phyloP scores from a whole-genome alignment of 2,797 vertebrate species.

The Amblyopsis hoosieri region DNA sequence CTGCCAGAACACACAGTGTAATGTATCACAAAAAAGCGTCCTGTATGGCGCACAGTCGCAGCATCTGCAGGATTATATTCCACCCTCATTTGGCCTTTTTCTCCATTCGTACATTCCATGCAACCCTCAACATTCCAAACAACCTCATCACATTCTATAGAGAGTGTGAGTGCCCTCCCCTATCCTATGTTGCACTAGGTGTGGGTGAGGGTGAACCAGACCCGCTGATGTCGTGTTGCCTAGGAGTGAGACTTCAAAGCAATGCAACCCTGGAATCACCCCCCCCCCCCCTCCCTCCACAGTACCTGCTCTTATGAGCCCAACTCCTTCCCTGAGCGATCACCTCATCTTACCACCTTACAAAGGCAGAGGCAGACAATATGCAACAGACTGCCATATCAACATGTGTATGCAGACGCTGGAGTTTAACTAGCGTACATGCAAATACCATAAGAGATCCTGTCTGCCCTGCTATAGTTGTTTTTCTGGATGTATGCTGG shows the following conservation, averaged over 20 bases:
- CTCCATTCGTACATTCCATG: slow-evolving; percentile 58
- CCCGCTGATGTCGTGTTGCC: slow-evolving; percentile 64
- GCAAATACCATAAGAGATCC: slow-evolving; percentile 47
- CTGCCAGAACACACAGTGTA: no score
- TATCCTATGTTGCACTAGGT: slow-evolving; percentile 56
- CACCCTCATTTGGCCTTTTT: slow-evolving; percentile 19
- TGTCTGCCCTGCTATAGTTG: slow-evolving; percentile 42
- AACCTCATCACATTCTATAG: slow-evolving; percentile 64
- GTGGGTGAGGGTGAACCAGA: slow-evolving; percentile 47
- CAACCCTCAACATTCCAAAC: slow-evolving; percentile 63
- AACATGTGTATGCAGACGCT: slow-evolving; percentile 45
- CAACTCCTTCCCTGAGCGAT: slow-evolving; percentile 13
- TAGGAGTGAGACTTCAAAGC: slow-evolving; percentile 64
- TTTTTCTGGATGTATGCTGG: slow-evolving; percentile 61
- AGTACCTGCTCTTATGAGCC: slow-evolving; percentile 6
- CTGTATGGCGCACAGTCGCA: no score
- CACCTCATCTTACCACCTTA: slow-evolving; percentile 42
- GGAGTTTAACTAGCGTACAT: slow-evolving; percentile 28
- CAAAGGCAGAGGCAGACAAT: slow-evolving; percentile 69
- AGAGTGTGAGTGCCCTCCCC: slow-evolving; percentile 41
- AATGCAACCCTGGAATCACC: slow-evolving; percentile 60
- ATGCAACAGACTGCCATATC: slow-evolving; percentile 80
- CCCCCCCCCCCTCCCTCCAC: not conserved
- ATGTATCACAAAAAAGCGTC: no score
- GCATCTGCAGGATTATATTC: slow-evolving; percentile 16